Percentiles rank a stretch among this genome's conserved stretches.
These are phyloP conservation scores for Pangasius larnaudii DNA, from an alignment of 2,797 vertebrate species.

Conservation along the genomic window DNA sequence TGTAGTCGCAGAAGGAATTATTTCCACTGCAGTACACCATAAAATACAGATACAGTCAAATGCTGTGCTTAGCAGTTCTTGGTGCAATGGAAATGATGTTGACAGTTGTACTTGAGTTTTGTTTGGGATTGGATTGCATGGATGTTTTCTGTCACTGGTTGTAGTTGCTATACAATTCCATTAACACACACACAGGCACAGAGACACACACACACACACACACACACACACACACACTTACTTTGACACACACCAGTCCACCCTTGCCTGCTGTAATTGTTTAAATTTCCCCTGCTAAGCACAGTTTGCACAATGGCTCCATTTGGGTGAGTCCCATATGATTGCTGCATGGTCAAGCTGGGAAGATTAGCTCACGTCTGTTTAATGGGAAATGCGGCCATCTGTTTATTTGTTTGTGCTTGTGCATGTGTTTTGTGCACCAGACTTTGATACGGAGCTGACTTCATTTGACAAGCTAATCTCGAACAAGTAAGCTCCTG, in stretches of 20 bases:
- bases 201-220: slow-evolving; percentile 13
- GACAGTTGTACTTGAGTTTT: slow-evolving; percentile 31
- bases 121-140: slow-evolving; percentile 35
- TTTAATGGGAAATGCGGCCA: slow-evolving; percentile 57
- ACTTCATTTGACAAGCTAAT: slow-evolving; percentile 56
- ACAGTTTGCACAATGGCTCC: slow-evolving; percentile 58
- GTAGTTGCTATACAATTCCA: slow-evolving; percentile 53
- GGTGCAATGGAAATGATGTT: slow-evolving; percentile 36
- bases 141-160: slow-evolving; percentile 62
- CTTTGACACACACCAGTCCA: slow-evolving; percentile 39
- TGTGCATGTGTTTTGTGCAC: slow-evolving; percentile 35
- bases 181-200: slow-evolving; percentile 25
- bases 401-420: slow-evolving; percentile 58
- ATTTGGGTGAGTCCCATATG: slow-evolving; percentile 59
- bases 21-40: slow-evolving; percentile 64
- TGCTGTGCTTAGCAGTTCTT: slow-evolving; percentile 10
- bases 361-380: slow-evolving; percentile 66
- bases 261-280: slow-evolving; percentile 54
- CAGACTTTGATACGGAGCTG: slow-evolving; percentile 45
- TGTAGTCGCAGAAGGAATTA: slow-evolving; percentile 68
- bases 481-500: slow-evolving; percentile 45
- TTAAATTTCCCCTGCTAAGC: slow-evolving; percentile 55
- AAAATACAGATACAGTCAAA: slow-evolving; percentile 52
- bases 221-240: slow-evolving; percentile 10
- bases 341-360: slow-evolving; percentile 61